These are phyloP conservation scores for Hesperophylax magnus DNA, from an alignment of 1,140 invertebrate species.

Conservation along the genomic window DNA sequence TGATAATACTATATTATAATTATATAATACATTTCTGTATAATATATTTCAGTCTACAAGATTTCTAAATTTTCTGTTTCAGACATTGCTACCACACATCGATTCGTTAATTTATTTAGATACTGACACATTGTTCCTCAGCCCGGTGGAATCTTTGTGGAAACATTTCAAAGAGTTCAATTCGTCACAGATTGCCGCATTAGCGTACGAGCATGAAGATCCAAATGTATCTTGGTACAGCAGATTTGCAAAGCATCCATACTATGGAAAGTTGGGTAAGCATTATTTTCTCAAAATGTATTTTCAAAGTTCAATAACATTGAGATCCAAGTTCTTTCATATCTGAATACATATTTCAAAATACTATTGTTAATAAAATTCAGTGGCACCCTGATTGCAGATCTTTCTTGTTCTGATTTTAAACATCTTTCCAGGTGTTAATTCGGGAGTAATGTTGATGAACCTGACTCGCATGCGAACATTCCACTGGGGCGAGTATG, in stretches of 20 bases:
- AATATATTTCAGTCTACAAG: too few species aligned
- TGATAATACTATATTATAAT: not conserved
- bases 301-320: not conserved
- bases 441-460: constrained; percentile 98
- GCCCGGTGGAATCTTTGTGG: constrained; percentile 88
- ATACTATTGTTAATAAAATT: too few species aligned
- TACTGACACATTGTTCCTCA: constrained; percentile 91
- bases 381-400: not conserved
- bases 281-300: not conserved
- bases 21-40: constrained; percentile 47
- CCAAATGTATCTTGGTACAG: constrained; percentile 96
- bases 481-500: constrained; percentile 88
- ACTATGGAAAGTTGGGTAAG: constrained; percentile 87
- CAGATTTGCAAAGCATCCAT: constrained; percentile 94
- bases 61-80: constrained; percentile 37
- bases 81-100: constrained; percentile 83
- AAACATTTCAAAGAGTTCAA: constrained; percentile 88
- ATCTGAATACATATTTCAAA: too few species aligned
- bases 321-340: not conserved
- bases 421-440: constrained; percentile 79
- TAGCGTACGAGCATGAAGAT: constrained; percentile 93
- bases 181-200: constrained; percentile 86
- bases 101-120: constrained; percentile 95
- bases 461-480: constrained; percentile 92
- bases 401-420: not conserved